Conservation (phyloP, 2,113 vertebrate genomes). For the Peromyscus polionotus region DNA sequence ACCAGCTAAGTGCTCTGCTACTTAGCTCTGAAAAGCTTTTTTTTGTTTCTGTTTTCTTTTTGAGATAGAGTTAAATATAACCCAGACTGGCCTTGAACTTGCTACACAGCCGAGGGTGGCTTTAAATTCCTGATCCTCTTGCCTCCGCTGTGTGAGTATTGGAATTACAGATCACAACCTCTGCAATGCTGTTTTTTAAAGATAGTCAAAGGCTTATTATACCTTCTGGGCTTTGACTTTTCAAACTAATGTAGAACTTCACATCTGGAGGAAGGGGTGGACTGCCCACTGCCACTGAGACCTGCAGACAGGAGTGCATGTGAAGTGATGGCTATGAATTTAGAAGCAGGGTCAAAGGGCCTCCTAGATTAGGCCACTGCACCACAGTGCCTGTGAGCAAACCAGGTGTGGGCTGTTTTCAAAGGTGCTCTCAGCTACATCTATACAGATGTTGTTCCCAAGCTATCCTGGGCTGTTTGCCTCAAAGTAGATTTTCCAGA, state of each 20-base stretch:
- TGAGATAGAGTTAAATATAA: background rate
- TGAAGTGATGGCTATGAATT: background rate
- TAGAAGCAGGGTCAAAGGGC: background rate
- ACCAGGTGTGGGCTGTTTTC: background rate
- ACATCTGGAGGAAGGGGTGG: background rate
- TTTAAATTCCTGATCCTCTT: background rate
- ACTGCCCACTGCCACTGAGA: background rate
- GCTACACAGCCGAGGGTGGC: background rate
- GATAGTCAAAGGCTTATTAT: background rate
- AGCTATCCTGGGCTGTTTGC: background rate
- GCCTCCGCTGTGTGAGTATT: too few species aligned
- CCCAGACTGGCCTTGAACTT: background rate
- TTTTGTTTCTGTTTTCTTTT: background rate
- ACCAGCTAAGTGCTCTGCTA: background rate
- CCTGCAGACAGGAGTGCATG: background rate
- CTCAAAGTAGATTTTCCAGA: background rate
- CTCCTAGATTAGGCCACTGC: background rate
- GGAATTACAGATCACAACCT: background rate
- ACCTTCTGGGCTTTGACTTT: background rate
- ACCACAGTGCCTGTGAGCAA: background rate
- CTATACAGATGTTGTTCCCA: background rate
- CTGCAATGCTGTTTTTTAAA: constrained; percentile 46
- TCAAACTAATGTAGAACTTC: background rate
- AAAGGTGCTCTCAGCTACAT: background rate
- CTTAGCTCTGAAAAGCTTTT: background rate